Evolutionary conservation across 2,888 invertebrate species (phyloP).

Genomic region (Tachina grossa): DNA sequence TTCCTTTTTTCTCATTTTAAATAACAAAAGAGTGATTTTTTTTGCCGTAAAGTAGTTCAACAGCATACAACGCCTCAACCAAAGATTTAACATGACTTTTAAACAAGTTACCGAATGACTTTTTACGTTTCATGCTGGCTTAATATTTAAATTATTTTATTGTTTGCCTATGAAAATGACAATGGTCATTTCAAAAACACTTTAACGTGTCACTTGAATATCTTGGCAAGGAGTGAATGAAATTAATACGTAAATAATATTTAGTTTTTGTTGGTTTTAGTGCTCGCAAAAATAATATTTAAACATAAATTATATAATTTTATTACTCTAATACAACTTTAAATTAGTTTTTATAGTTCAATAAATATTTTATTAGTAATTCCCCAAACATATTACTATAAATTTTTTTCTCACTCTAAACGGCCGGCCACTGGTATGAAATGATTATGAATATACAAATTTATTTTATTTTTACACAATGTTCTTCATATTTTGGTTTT

Average conservation of each 20-base stretch:
- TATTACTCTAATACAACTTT: background rate
- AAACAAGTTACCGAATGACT: constrained; percentile 54
- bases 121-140: constrained; percentile 43
- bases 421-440: too few species aligned
- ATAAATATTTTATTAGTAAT: too few species aligned
- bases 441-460: too few species aligned
- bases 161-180: constrained; percentile 43
- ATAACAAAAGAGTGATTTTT: constrained; percentile 20
- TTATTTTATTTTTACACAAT: too few species aligned
- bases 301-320: background rate
- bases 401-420: too few species aligned
- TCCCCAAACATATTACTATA: too few species aligned
- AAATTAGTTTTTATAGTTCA: too few species aligned
- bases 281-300: background rate
- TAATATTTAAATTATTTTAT: constrained; percentile 14
- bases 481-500: too few species aligned
- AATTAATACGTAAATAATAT: constrained; percentile 8
- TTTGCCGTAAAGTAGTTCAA: constrained; percentile 45
- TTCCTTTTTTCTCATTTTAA: constrained; percentile 33
- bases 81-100: constrained; percentile 59
- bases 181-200: constrained; percentile 56
- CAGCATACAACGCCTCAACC: constrained; percentile 54
- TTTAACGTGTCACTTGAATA: constrained; percentile 55
- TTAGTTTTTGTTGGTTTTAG: background rate
- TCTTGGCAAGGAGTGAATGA: constrained; percentile 15